A percentile compares a stretch with the other conserved stretches of the same genome.
Evolutionary conservation across 2,888 invertebrate species (phyloP).

Genomic region (Orgyia antiqua): DNA sequence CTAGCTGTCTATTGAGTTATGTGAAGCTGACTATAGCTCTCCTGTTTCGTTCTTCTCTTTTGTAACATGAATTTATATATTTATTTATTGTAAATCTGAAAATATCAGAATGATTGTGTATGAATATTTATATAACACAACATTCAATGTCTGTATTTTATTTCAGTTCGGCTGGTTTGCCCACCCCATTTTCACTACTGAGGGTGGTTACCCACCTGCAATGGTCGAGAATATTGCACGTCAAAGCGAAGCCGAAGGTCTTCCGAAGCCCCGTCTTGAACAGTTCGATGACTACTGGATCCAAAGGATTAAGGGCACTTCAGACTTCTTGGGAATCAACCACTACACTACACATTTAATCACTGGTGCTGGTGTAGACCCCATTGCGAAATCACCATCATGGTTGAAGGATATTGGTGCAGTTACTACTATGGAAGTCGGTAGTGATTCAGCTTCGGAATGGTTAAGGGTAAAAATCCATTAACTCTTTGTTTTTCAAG

Average conservation of each 20-base stretch:
- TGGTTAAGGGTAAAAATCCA: slow-evolving; percentile 58
- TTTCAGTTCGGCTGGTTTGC: slow-evolving; percentile 75
- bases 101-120: too few relatives aligned
- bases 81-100: too few relatives aligned
- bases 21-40: too few relatives aligned
- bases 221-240: slow-evolving; percentile 67
- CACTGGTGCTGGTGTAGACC: slow-evolving; percentile 60
- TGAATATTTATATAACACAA: too few relatives aligned
- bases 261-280: slow-evolving; percentile 56
- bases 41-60: too few relatives aligned
- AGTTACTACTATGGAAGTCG: slow-evolving; percentile 62
- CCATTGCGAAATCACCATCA: slow-evolving; percentile 61
- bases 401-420: slow-evolving; percentile 73
- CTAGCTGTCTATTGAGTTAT: too few relatives aligned
- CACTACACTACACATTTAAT: slow-evolving; percentile 71
- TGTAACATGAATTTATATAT: too few relatives aligned
- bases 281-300: slow-evolving; percentile 69
- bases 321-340: slow-evolving; percentile 71
- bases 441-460: slow-evolving; percentile 66
- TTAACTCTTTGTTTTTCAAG: too few relatives aligned
- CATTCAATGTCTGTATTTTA: too few relatives aligned
- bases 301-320: slow-evolving; percentile 65
- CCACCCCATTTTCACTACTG: slow-evolving; percentile 68
- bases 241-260: slow-evolving; percentile 61
- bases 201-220: slow-evolving; percentile 68